A percentile compares a stretch with the other conserved stretches of the same genome.
These are phyloP conservation scores for Helicoverpa assulta DNA, from an alignment of 2,888 invertebrate species.

Conservation along the genomic window DNA sequence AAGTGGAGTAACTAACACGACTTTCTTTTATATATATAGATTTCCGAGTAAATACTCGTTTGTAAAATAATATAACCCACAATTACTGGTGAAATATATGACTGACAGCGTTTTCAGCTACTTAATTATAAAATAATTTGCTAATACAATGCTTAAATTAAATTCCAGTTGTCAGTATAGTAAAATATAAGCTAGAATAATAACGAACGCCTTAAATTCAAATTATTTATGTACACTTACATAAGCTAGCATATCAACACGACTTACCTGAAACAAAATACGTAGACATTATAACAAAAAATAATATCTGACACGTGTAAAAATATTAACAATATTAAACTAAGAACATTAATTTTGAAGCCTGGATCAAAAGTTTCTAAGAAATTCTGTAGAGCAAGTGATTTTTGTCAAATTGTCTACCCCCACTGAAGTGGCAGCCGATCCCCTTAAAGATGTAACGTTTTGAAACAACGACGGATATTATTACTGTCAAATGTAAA, in stretches of 20 bases:
- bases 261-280: slow-evolving; percentile 35
- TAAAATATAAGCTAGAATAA: too few species aligned
- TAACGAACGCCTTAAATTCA: background rate
- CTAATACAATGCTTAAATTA: too few species aligned
- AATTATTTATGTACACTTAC: background rate
- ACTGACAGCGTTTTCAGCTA: too few species aligned
- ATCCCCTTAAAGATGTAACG: slow-evolving; percentile 66
- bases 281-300: background rate
- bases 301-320: background rate
- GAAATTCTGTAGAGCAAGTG: slow-evolving; percentile 36
- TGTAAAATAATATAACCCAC: background rate
- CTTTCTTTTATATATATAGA: too few species aligned
- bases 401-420: slow-evolving; percentile 54
- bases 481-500: slow-evolving; percentile 72
- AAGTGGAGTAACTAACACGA: too few species aligned
- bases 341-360: slow-evolving; percentile 1
- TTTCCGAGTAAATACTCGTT: background rate
- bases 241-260: background rate
- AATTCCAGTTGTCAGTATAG: too few species aligned
- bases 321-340: background rate
- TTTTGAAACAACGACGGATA: slow-evolving; percentile 75
- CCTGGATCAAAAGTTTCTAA: slow-evolving; percentile 10
- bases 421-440: slow-evolving; percentile 49
- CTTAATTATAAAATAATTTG: too few species aligned
- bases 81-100: too few species aligned